Percentiles rank a stretch among this genome's conserved stretches.
Conservation (phyloP, 2,888 invertebrate species). For the Muscina levida region DNA sequence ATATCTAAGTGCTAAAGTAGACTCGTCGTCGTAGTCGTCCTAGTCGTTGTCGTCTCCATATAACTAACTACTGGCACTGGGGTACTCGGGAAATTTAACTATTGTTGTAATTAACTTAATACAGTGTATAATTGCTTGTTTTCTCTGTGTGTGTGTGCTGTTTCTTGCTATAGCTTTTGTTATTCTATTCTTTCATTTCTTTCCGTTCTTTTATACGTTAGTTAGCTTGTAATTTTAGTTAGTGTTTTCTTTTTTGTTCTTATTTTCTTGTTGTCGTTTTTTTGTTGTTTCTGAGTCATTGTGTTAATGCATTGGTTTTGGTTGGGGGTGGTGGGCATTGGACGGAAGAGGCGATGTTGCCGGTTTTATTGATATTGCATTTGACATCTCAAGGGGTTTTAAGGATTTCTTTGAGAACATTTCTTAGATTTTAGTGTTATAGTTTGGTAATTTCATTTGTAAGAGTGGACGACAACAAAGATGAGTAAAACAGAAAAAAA, state of each 20-base stretch:
- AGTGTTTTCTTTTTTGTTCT: neutral
- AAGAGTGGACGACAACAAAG: no score
- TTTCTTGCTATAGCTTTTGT: neutral
- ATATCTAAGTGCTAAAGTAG: no score
- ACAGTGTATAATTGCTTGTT: constrained; percentile 36
- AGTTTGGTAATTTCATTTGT: no score
- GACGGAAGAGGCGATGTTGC: no score
- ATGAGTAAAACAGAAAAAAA: no score
- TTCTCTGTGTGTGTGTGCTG: no score
- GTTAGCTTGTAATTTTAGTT: no score
- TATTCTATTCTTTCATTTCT: neutral
- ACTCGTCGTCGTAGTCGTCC: constrained; percentile 7
- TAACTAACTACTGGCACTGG: neutral
- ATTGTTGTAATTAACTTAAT: constrained; percentile 41
- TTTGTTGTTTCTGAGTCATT: neutral
- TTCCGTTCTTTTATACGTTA: neutral
- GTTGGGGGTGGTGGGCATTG: neutral
- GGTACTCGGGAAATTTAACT: constrained; percentile 25
- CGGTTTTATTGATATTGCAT: no score
- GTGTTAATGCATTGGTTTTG: neutral
- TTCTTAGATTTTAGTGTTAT: no score
- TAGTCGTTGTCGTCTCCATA: neutral
- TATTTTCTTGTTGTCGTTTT: neutral
- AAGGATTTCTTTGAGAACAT: no score
- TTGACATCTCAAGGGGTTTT: no score